Evolutionary conservation across 2,797 vertebrate genomes (phyloP).

Genomic region (Coendou prehensilis): DNA sequence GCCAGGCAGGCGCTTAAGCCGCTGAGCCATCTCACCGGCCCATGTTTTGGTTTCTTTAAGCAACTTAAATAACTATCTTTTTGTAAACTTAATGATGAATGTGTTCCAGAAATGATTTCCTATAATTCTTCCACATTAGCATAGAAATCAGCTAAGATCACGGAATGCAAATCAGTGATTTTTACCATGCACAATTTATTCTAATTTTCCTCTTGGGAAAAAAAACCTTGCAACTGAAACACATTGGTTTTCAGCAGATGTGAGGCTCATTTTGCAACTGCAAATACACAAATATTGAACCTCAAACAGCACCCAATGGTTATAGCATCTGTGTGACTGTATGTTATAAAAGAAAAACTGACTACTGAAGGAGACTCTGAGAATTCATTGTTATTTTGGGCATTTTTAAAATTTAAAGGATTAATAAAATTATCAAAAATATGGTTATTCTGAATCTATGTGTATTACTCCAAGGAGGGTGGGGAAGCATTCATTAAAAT

Average conservation of each 20-base stretch:
- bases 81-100: slow-evolving; percentile 31
- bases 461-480: neutral
- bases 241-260: slow-evolving; percentile 38
- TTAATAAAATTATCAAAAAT: slow-evolving; percentile 10
- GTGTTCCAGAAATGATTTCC: slow-evolving; percentile 50
- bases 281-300: slow-evolving; percentile 66
- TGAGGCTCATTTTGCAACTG: slow-evolving; percentile 36
- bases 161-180: slow-evolving; percentile 69
- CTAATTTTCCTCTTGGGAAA: slow-evolving; percentile 64
- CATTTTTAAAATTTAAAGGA: neutral
- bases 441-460: neutral
- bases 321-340: neutral
- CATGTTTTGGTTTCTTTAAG: neutral
- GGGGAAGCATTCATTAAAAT: neutral
- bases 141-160: slow-evolving; percentile 37
- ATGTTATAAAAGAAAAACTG: neutral
- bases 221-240: slow-evolving; percentile 48
- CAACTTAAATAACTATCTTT: slow-evolving; percentile 2
- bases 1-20: too few relatives aligned
- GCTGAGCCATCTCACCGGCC: too few relatives aligned
- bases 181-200: slow-evolving; percentile 60
- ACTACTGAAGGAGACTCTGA: neutral
- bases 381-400: slow-evolving; percentile 10
- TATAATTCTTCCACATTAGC: slow-evolving; percentile 60
- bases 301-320: slow-evolving; percentile 12